Conservation (phyloP, 2,888 invertebrate species). For the Acleris literana region DNA sequence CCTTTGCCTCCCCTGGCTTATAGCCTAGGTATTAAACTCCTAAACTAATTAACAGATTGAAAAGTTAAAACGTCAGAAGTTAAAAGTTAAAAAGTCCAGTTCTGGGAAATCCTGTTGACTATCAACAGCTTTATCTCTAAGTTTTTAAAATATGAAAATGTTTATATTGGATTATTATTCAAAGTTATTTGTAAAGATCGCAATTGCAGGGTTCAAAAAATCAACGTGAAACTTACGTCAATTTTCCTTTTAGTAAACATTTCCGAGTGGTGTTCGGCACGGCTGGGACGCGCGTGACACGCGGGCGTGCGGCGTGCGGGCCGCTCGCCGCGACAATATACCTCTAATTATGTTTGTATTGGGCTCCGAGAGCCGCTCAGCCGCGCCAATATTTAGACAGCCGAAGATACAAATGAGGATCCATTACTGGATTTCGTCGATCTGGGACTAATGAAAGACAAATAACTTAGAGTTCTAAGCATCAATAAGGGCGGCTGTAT, state of each 20-base stretch:
- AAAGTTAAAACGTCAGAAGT: too few species aligned
- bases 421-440: slow-evolving; percentile 76
- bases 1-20: too few species aligned
- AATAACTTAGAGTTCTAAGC: slow-evolving; percentile 71
- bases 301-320: slow-evolving; percentile 1
- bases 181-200: too few species aligned
- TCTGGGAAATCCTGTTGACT: too few species aligned
- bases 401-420: slow-evolving; percentile 75
- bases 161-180: too few species aligned
- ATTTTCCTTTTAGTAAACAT: slow-evolving; percentile 12
- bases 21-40: too few species aligned
- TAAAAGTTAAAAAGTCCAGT: too few species aligned
- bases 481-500: slow-evolving; percentile 68
- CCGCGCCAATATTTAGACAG: slow-evolving; percentile 70
- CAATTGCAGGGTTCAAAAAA: background rate
- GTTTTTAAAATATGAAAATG: too few species aligned
- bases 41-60: too few species aligned
- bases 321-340: slow-evolving; percentile 52
- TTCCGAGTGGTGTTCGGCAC: slow-evolving; percentile 5
- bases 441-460: slow-evolving; percentile 76
- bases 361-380: slow-evolving; percentile 54
- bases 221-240: slow-evolving; percentile 13
- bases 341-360: slow-evolving; percentile 70
- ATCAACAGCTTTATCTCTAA: too few species aligned
- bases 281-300: slow-evolving; percentile 13